Base-by-base conservation (phyloP, 2,797 vertebrate genomes). In the Tapirus indicus region DNA sequence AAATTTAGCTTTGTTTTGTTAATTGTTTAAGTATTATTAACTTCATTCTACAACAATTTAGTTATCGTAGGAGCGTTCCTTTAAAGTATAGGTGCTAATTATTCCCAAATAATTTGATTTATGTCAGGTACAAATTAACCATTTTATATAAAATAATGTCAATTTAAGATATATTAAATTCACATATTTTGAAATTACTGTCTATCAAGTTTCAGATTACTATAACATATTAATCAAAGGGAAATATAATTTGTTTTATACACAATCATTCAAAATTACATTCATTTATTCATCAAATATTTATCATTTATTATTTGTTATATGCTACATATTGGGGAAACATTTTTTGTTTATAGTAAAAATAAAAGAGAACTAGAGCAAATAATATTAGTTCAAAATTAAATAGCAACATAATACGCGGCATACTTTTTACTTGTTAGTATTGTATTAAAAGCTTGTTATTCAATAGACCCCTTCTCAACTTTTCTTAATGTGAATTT, bases 331-430 rank as follows among this genome's bases (percentile, higher is more conserved):
- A 52, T 66, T 79, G 12, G 6, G 32, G 4, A 84, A 38, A 62
- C 52, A 11, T 71, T 75, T 52, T 60, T 85, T 41, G 7, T 88
- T 79, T 87, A 27, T 32, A 66, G 12, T 41, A 60, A 69, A 87
- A 47, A 54, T 62, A 77, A 72, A 88, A 1, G 4, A 58, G 13
- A 83, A 38, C 7, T 14, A 54, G 2, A 68, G 21, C 7, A 94
- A 82, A 87, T 2, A 78, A 58, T 20, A 85, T 71, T 69, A 75
- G 29, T 75, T 77, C 35, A 95, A 90, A 90, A 90, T 75, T 85
- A 93, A 78, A 66, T 74, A 54, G 5, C 25, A 78, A 35, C 5
- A 64, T 47, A 64, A 41, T 78, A 52, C 41, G 9, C 29, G 18
- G 23, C 32, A 80, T 3, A 52, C 1, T n/a, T 78, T 78, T 78